phyloP scores from a whole-genome alignment of 2,797 vertebrate species.

The Margarornis squamiger region DNA sequence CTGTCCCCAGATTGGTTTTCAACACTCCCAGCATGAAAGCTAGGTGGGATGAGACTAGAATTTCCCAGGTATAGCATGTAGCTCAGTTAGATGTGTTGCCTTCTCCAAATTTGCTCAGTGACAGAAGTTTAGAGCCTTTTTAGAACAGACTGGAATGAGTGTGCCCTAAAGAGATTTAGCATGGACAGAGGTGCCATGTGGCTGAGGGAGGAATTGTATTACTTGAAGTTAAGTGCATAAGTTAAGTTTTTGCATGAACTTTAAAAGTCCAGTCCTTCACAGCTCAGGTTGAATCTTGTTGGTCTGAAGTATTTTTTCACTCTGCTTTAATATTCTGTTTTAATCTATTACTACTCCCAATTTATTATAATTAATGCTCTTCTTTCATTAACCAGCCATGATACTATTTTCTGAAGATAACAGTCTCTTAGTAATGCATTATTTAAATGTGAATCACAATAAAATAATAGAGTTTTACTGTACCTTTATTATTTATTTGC shows the following conservation, averaged over 20 bases:
- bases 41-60: background rate
- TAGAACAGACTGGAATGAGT: background rate
- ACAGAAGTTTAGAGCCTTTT: background rate
- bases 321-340: background rate
- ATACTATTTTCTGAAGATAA: background rate
- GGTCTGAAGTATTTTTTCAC: background rate
- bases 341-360: background rate
- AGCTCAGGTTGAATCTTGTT: background rate
- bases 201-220: background rate
- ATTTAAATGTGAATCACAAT: constrained; percentile 1
- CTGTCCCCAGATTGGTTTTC: background rate
- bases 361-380: background rate
- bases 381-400: background rate
- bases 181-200: background rate
- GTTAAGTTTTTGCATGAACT: background rate
- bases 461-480: background rate
- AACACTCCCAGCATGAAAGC: background rate
- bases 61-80: background rate
- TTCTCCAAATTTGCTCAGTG: background rate
- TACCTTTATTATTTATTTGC: background rate
- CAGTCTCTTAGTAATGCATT: background rate
- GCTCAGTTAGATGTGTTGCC: background rate
- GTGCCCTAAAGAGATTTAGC: background rate
- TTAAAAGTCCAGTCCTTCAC: background rate
- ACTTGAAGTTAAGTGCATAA: background rate